phyloP scores from a whole-genome alignment of 2,113 vertebrate species.

The Anas platyrhynchos region DNA sequence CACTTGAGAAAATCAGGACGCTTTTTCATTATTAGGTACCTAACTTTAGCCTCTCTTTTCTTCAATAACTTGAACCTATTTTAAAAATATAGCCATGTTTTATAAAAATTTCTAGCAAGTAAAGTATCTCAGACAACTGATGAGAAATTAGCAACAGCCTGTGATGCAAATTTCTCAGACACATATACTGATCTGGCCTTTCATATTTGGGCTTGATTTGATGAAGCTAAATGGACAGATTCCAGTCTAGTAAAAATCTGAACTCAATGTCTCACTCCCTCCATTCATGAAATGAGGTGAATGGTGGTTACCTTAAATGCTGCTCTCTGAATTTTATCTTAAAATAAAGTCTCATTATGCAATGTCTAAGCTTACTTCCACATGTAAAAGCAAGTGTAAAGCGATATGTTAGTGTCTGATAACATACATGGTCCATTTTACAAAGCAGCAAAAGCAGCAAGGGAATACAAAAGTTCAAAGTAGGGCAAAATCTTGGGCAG shows the following conservation, averaged over 20 bases:
- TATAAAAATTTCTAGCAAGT: not conserved
- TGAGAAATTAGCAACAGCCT: not conserved
- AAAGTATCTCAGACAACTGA: not conserved
- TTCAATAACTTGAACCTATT: not conserved
- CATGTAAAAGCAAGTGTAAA: not conserved
- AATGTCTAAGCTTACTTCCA: not conserved
- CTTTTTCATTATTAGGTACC: not conserved
- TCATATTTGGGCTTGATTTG: not conserved
- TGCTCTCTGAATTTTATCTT: not conserved
- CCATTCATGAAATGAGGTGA: not conserved
- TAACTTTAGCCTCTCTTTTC: not conserved
- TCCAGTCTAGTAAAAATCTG: not conserved
- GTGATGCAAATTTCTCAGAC: not conserved
- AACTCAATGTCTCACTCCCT: not conserved
- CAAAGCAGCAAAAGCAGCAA: not conserved
- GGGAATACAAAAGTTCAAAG: not conserved
- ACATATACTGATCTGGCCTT: not conserved
- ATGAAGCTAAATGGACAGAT: not conserved
- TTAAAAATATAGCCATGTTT: not conserved
- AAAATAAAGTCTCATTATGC: not conserved
- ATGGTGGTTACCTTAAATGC: not conserved
- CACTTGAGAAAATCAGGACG: constrained; percentile 19
- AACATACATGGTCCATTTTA: not conserved
- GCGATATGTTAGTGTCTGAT: not conserved
- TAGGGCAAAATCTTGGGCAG: not conserved